Conservation (phyloP, 2,797 vertebrate species). For the Lophura swinhoii region DNA sequence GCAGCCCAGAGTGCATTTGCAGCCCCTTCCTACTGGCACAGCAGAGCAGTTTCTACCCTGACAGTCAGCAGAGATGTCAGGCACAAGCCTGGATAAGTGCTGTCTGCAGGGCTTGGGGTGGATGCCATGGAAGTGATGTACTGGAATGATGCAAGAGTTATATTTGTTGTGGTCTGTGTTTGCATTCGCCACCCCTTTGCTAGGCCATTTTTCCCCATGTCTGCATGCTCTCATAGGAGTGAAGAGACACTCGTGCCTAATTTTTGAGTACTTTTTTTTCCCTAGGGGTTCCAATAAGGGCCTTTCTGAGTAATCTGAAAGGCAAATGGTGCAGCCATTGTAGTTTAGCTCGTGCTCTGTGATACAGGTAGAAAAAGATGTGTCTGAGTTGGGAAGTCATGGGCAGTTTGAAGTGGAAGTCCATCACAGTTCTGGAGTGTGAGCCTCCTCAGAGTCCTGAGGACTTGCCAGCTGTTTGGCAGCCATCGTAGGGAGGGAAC, state of each 20-base stretch:
- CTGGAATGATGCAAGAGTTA: not conserved
- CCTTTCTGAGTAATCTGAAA: not conserved
- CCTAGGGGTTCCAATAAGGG: not conserved
- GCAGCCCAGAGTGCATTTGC: not conserved
- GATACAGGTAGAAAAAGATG: not conserved
- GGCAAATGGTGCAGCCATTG: not conserved
- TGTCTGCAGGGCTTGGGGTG: not conserved
- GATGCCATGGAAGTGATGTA: not conserved
- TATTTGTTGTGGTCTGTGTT: not conserved
- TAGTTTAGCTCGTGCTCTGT: rapidly evolving
- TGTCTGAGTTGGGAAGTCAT: not conserved
- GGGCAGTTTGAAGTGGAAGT: not conserved
- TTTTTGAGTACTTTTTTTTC: not conserved
- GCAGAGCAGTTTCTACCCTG: not conserved
- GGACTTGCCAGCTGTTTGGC: not conserved
- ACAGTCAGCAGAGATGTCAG: not conserved
- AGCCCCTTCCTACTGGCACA: not conserved
- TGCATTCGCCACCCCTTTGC: not conserved
- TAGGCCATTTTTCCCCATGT: not conserved
- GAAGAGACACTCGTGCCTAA: rapidly evolving
- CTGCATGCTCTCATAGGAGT: rapidly evolving
- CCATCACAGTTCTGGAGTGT: not conserved
- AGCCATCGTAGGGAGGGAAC: rapidly evolving
- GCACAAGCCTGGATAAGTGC: not conserved
- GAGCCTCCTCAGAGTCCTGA: not conserved